phyloP scores from a whole-genome alignment of 2,113 vertebrate species.

The Mormoops blainvillei region DNA sequence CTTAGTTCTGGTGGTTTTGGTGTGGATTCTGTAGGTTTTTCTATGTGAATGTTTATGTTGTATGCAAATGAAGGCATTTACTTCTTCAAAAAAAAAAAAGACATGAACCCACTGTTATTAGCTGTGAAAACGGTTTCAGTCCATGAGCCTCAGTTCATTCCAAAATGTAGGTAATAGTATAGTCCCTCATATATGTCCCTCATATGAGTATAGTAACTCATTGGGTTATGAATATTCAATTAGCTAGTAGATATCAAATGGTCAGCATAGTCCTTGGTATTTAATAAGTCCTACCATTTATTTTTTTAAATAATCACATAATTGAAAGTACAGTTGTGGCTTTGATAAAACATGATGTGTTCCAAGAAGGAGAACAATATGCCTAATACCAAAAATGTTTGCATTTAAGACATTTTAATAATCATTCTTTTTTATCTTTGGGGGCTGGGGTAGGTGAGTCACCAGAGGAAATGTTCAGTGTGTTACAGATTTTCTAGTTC shows the following conservation, averaged over 20 bases:
- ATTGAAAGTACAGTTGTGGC: background rate
- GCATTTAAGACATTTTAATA: background rate
- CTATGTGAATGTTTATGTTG: background rate
- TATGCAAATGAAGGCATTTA: background rate
- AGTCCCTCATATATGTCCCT: no score
- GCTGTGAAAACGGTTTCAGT: background rate
- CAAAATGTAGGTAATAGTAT: constrained; percentile 50
- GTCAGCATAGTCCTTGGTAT: background rate
- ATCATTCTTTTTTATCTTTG: background rate
- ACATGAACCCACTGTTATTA: background rate
- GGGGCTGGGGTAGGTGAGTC: background rate
- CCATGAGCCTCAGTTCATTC: background rate
- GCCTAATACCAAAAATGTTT: background rate
- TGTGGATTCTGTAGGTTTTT: background rate
- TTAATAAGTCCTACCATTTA: background rate
- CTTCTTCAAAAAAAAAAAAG: background rate
- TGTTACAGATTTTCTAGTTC: background rate
- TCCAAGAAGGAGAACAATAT: background rate
- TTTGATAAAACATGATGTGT: background rate
- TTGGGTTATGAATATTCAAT: background rate
- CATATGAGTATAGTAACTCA: no score
- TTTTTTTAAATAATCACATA: background rate
- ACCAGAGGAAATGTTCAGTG: background rate
- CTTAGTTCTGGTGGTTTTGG: background rate
- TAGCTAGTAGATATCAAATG: background rate